Evolutionary conservation across 2,888 invertebrate species (phyloP).

Genomic region (Apamea epomidion): DNA sequence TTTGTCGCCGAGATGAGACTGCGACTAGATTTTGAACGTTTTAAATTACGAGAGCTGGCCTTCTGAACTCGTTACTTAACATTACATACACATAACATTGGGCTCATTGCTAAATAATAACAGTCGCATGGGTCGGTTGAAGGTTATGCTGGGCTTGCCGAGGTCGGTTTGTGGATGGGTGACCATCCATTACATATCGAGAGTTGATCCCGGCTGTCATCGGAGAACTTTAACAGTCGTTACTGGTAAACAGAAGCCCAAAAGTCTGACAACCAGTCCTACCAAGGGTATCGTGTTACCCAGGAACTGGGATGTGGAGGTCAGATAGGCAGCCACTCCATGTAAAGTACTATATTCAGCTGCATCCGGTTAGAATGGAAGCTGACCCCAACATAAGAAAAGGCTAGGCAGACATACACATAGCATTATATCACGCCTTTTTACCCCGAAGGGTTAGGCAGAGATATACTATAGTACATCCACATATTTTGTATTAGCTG

Average conservation of each 20-base stretch:
- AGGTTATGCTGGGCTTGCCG: not conserved
- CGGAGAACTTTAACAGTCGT: not conserved
- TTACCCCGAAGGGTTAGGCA: not conserved
- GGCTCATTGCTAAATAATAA: too few species aligned
- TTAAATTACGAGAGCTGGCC: too few species aligned
- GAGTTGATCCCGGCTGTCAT: not conserved
- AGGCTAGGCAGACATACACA: not conserved
- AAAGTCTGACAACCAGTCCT: not conserved
- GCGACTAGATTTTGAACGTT: too few species aligned
- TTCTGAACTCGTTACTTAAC: too few species aligned
- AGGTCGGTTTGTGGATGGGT: not conserved
- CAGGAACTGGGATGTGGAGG: not conserved
- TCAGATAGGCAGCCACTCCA: not conserved
- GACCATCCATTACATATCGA: not conserved
- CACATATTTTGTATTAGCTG: not conserved
- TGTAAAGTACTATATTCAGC: not conserved
- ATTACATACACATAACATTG: not conserved
- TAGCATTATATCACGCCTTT: not conserved
- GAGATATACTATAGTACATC: not conserved
- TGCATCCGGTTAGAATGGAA: not conserved
- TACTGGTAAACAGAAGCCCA: not conserved
- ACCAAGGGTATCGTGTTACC: not conserved
- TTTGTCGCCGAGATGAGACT: too few species aligned
- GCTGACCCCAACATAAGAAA: not conserved
- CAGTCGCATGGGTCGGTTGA: not conserved